These are phyloP conservation scores for Meloidogyne floridensis DNA, from an alignment of 1,140 invertebrate species.

Conservation along the genomic window DNA sequence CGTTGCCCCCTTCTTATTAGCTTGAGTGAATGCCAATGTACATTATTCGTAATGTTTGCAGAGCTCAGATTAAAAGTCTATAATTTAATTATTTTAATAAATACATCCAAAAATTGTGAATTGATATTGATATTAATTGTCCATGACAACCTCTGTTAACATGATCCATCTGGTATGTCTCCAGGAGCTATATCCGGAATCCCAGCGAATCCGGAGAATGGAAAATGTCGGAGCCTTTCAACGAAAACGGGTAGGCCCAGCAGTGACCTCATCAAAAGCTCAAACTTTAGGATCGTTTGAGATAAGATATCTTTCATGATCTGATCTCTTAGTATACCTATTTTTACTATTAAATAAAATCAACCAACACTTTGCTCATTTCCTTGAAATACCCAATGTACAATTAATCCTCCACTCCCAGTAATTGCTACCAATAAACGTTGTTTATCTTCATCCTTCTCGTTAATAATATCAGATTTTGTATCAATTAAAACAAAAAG, in stretches of 20 bases:
- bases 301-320: too few species aligned
- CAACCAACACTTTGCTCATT: slow-evolving; percentile 76
- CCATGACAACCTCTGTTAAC: too few species aligned
- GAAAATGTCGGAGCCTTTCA: too few species aligned
- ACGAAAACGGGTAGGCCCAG: too few species aligned
- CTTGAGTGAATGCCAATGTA: slow-evolving; percentile 87
- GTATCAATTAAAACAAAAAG: slow-evolving; percentile 69
- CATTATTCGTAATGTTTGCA: slow-evolving; percentile 72
- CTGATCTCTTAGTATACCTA: too few species aligned
- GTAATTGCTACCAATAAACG: slow-evolving; percentile 66
- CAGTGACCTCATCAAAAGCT: too few species aligned
- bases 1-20: slow-evolving; percentile 81
- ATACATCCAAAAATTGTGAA: too few species aligned
- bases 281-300: too few species aligned
- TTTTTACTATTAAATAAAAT: neutral
- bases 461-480: slow-evolving; percentile 24
- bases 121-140: too few species aligned
- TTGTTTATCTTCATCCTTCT: neutral
- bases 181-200: too few species aligned
- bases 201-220: too few species aligned
- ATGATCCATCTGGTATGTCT: too few species aligned
- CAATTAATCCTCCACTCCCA: slow-evolving; percentile 77
- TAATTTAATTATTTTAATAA: neutral
- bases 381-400: slow-evolving; percentile 80
- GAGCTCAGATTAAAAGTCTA: slow-evolving; percentile 71